A percentile compares a stretch with the other conserved stretches of the same genome.
These are phyloP conservation scores for Ethmia dodecea DNA, from an alignment of 2,888 invertebrate genomes.

Conservation along the genomic window DNA sequence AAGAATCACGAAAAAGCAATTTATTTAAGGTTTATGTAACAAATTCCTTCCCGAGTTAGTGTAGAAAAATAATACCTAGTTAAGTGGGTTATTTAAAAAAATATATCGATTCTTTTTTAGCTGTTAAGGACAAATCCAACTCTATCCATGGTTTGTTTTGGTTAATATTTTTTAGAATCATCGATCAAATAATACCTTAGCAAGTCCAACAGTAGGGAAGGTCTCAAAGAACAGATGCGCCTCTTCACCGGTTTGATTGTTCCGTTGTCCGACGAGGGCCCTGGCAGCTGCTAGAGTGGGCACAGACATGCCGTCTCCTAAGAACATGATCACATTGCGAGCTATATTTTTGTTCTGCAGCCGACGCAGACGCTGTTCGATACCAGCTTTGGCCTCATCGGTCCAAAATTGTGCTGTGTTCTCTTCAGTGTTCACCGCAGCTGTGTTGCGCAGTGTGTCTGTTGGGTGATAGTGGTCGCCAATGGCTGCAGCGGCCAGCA, in stretches of 20 bases:
- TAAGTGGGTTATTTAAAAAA: too few relatives aligned
- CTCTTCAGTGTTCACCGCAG: slow-evolving; percentile 4
- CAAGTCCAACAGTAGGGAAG: slow-evolving; percentile 75
- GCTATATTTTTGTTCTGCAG: slow-evolving; percentile 39
- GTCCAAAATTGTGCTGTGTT: slow-evolving; percentile 38
- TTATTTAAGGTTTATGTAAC: too few relatives aligned
- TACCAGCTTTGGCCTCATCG: slow-evolving; percentile 81
- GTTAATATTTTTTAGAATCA: too few relatives aligned
- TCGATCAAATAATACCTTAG: slow-evolving; percentile 25
- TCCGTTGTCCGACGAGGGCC: slow-evolving; percentile 77
- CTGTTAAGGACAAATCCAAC: too few relatives aligned
- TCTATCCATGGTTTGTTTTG: too few relatives aligned
- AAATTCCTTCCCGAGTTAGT: too few relatives aligned
- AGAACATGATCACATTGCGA: slow-evolving; percentile 80
- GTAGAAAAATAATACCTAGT: too few relatives aligned
- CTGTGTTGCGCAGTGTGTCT: slow-evolving; percentile 3
- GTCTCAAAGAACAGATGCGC: slow-evolving; percentile 75
- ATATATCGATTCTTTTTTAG: too few relatives aligned
- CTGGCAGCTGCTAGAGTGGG: slow-evolving; percentile 80
- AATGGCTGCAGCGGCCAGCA: slow-evolving; percentile 1
- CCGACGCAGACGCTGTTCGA: slow-evolving; percentile 80
- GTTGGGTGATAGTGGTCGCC: slow-evolving; percentile 21
- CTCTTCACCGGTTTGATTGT: slow-evolving; percentile 74
- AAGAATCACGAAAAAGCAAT: slow-evolving; percentile 47
- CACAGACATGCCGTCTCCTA: slow-evolving; percentile 86